A percentile compares a stretch with the other conserved stretches of the same genome.
Conservation (phyloP, 2,888 invertebrate genomes). For the Eristalinus aeneus region DNA sequence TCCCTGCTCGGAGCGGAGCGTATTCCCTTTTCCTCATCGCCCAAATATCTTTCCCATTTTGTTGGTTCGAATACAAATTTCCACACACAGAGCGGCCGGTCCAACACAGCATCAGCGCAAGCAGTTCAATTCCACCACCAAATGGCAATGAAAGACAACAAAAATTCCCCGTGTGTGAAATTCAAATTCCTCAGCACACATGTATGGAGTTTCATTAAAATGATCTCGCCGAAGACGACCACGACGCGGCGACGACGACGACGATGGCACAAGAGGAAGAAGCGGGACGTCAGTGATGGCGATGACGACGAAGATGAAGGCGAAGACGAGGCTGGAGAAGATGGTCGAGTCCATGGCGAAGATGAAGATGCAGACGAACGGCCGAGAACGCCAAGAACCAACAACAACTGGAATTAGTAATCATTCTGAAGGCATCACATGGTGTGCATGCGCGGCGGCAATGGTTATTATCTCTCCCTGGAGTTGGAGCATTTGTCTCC, state of each 20-base stretch:
- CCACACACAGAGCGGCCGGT: slow-evolving; percentile 53
- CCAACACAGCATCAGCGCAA: slow-evolving; percentile 33
- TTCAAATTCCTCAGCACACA: slow-evolving; percentile 76
- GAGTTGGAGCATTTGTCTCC: slow-evolving; percentile 70
- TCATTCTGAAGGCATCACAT: slow-evolving; percentile 69
- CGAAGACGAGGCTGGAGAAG: slow-evolving; percentile 34
- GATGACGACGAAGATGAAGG: slow-evolving; percentile 11
- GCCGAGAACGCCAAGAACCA: slow-evolving; percentile 41
- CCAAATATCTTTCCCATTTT: slow-evolving; percentile 62
- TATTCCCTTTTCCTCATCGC: slow-evolving; percentile 56
- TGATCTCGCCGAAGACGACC: slow-evolving; percentile 22
- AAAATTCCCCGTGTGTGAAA: slow-evolving; percentile 74
- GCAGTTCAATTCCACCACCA: slow-evolving; percentile 65
- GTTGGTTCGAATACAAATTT: slow-evolving; percentile 56
- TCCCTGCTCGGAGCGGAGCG: not conserved
- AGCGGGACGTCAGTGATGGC: not conserved
- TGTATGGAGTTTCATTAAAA: slow-evolving; percentile 72
- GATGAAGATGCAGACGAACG: slow-evolving; percentile 31
- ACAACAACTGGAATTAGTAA: slow-evolving; percentile 70
- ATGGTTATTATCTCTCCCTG: slow-evolving; percentile 70
- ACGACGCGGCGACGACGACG: not conserved
- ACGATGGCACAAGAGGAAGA: slow-evolving; percentile 23
- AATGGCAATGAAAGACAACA: slow-evolving; percentile 25
- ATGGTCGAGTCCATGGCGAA: slow-evolving; percentile 35
- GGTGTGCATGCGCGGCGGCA: slow-evolving; percentile 71